Conservation (phyloP, 2,113 vertebrate species). For the Lamprologus tigripictilis region DNA sequence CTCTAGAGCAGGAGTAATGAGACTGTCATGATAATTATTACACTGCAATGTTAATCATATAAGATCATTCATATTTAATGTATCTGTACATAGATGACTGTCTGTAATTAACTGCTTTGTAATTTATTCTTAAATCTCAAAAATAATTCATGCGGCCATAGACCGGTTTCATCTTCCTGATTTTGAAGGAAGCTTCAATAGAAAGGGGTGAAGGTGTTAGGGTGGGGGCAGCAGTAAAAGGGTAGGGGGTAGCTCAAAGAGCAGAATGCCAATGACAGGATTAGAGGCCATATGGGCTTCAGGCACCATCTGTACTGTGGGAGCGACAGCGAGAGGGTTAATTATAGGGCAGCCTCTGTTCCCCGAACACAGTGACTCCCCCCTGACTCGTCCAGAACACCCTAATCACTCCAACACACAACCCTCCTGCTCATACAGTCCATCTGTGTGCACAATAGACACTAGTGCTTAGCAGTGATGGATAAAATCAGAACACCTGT, state of each 20-base stretch:
- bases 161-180: neutral
- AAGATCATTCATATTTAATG: neutral
- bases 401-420: constrained; percentile 68
- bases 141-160: neutral
- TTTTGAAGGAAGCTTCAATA: constrained; percentile 37
- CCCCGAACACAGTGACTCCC: constrained; percentile 61
- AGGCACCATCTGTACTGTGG: constrained; percentile 78
- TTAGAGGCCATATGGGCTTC: constrained; percentile 79
- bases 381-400: constrained; percentile 55
- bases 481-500: constrained; percentile 53
- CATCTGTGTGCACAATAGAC: constrained; percentile 60
- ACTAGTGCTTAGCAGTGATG: constrained; percentile 26
- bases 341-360: constrained; percentile 74
- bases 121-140: neutral
- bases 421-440: constrained; percentile 55
- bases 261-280: constrained; percentile 78
- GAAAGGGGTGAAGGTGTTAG: constrained; percentile 12
- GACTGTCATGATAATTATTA: neutral
- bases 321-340: constrained; percentile 77
- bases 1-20: neutral
- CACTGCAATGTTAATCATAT: neutral
- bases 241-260: constrained; percentile 59
- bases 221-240: constrained; percentile 23
- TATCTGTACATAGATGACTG: neutral
- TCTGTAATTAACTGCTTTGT: neutral